These are phyloP conservation scores for Daphoenositta chrysoptera DNA, from an alignment of 2,113 vertebrate species.

Conservation along the genomic window DNA sequence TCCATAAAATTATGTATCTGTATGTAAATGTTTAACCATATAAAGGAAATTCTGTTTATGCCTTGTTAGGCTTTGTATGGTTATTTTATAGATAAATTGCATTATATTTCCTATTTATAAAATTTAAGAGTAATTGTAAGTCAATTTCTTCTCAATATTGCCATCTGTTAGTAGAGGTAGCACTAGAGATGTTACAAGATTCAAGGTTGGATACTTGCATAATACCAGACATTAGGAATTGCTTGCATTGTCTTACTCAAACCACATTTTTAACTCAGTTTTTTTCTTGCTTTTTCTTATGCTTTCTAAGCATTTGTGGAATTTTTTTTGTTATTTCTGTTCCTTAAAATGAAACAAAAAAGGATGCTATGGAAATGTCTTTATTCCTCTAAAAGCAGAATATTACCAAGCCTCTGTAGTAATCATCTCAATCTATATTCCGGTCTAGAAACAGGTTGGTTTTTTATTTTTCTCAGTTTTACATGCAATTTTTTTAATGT, in stretches of 20 bases:
- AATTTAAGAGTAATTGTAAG: neutral
- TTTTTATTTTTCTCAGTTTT: neutral
- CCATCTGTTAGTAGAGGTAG: neutral
- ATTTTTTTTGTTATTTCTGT: neutral
- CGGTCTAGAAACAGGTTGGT: rapidly evolving
- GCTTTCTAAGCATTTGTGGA: neutral
- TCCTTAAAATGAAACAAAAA: neutral
- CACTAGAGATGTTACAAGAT: neutral
- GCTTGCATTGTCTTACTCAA: neutral
- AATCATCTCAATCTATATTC: neutral
- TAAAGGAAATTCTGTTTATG: neutral
- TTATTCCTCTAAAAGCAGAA: neutral
- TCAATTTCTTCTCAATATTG: neutral
- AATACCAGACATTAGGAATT: neutral
- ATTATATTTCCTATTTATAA: neutral
- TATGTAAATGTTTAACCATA: neutral
- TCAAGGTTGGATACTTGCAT: neutral
- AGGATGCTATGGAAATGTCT: neutral
- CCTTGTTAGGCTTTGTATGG: neutral
- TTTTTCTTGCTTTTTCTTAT: neutral
- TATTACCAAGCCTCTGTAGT: neutral
- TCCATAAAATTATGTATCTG: neutral
- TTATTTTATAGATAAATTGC: neutral
- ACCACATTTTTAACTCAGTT: neutral
- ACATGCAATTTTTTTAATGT: rapidly evolving